Conservation (phyloP, 1,140 invertebrate species). For the Coptotermes formosanus region DNA sequence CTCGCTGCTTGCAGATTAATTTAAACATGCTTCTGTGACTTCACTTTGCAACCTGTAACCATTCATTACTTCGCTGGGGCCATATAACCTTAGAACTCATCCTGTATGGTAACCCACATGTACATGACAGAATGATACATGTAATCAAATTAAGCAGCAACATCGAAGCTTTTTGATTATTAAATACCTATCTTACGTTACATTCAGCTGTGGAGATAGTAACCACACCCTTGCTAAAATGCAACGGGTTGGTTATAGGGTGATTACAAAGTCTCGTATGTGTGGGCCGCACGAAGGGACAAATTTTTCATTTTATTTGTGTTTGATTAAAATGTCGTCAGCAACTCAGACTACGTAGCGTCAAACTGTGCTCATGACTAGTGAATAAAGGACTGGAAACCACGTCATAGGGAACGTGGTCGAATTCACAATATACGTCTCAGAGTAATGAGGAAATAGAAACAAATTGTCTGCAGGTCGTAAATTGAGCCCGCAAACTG, state of each 20-base stretch:
- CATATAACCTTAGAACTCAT: background rate
- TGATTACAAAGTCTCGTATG: background rate
- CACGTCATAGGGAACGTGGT: too few species aligned
- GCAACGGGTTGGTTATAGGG: background rate
- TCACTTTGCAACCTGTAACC: constrained; percentile 5
- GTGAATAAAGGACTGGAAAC: too few species aligned
- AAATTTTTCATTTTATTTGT: too few species aligned
- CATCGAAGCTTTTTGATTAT: constrained; percentile 19
- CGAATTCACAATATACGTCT: too few species aligned
- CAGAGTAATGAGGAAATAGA: too few species aligned
- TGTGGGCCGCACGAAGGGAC: too few species aligned
- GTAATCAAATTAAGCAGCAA: constrained; percentile 10
- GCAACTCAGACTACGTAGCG: too few species aligned
- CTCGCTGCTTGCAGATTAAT: background rate
- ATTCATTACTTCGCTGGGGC: background rate
- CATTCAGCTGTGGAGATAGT: background rate
- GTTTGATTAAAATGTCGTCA: too few species aligned
- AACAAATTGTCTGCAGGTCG: too few species aligned
- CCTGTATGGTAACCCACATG: background rate
- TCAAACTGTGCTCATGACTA: too few species aligned
- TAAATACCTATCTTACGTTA: constrained; percentile 1
- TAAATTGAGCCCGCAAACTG: too few species aligned
- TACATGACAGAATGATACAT: constrained; percentile 16
- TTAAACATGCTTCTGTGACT: background rate
- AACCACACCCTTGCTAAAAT: constrained; percentile 10